A percentile compares a stretch with the other conserved stretches of the same genome.
Conservation (phyloP, 2,888 invertebrate species). For the Macropis europaea region DNA sequence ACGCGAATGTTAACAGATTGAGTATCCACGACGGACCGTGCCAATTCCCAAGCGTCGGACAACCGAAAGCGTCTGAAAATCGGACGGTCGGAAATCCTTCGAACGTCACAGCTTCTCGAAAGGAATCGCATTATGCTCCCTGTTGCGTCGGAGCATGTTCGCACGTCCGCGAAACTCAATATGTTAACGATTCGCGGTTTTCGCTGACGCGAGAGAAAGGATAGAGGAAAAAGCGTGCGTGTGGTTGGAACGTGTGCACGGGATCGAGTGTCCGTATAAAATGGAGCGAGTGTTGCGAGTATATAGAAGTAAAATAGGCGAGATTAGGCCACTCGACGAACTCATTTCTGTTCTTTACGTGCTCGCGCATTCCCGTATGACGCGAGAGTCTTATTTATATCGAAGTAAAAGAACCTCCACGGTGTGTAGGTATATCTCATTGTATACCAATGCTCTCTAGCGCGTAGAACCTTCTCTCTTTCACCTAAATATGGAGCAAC, state of each 20-base stretch:
- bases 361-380: slow-evolving; percentile 50
- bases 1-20: slow-evolving; percentile 50
- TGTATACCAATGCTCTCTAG: slow-evolving; percentile 61
- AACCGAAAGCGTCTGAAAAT: not conserved
- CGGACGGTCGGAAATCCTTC: too few relatives aligned
- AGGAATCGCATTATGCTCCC: not conserved
- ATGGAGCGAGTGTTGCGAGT: slow-evolving; percentile 32
- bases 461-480: slow-evolving; percentile 52
- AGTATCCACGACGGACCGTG: slow-evolving; percentile 9
- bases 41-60: not conserved
- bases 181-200: slow-evolving; percentile 58
- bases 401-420: slow-evolving; percentile 40
- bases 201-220: slow-evolving; percentile 27
- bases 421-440: slow-evolving; percentile 51
- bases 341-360: slow-evolving; percentile 19
- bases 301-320: slow-evolving; percentile 33
- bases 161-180: slow-evolving; percentile 45
- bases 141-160: not conserved
- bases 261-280: slow-evolving; percentile 30
- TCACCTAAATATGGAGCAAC: slow-evolving; percentile 47
- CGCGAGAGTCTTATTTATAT: slow-evolving; percentile 58
- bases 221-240: slow-evolving; percentile 15
- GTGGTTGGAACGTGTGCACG: slow-evolving; percentile 23
- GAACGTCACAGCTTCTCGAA: too few relatives aligned
- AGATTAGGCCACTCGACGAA: slow-evolving; percentile 48